Conservation (phyloP, 2,113 vertebrate species). For the Bombycilla garrulus region DNA sequence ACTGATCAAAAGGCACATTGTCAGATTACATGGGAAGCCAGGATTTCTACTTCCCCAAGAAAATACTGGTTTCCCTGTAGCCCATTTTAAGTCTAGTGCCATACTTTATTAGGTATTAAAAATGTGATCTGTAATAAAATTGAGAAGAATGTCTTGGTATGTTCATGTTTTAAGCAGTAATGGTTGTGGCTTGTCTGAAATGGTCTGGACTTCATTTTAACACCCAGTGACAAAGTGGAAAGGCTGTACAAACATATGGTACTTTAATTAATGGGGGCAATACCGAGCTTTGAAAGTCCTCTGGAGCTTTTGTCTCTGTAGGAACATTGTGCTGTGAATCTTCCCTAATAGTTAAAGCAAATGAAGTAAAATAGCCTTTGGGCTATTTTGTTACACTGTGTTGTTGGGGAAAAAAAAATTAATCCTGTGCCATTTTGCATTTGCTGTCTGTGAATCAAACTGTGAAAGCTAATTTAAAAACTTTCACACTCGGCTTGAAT, state of each 20-base stretch:
- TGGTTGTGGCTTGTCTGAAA: background rate
- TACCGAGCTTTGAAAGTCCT: constrained; percentile 50
- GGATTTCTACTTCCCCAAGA: background rate
- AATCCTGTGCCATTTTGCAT: constrained; percentile 75
- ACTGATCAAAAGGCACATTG: background rate
- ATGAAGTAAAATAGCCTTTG: constrained; percentile 74
- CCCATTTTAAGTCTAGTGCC: background rate
- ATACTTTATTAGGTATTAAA: background rate
- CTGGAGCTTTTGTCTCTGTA: constrained; percentile 52
- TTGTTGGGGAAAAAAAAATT: constrained; percentile 60
- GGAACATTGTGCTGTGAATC: constrained; percentile 48
- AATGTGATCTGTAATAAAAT: background rate
- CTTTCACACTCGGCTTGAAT: constrained; percentile 80
- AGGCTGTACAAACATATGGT: constrained; percentile 7
- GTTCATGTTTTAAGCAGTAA: background rate
- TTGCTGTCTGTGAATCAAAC: constrained; percentile 80
- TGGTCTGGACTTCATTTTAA: background rate
- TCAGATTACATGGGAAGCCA: background rate
- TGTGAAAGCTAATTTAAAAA: constrained; percentile 82
- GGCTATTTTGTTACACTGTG: constrained; percentile 65
- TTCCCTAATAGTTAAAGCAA: constrained; percentile 68
- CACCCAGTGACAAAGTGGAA: constrained; percentile 32
- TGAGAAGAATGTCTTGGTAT: background rate
- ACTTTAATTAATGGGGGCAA: constrained; percentile 51
- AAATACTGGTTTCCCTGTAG: background rate